Evolutionary conservation across 1,140 invertebrate species (phyloP).

Genomic region (Varroa destructor): DNA sequence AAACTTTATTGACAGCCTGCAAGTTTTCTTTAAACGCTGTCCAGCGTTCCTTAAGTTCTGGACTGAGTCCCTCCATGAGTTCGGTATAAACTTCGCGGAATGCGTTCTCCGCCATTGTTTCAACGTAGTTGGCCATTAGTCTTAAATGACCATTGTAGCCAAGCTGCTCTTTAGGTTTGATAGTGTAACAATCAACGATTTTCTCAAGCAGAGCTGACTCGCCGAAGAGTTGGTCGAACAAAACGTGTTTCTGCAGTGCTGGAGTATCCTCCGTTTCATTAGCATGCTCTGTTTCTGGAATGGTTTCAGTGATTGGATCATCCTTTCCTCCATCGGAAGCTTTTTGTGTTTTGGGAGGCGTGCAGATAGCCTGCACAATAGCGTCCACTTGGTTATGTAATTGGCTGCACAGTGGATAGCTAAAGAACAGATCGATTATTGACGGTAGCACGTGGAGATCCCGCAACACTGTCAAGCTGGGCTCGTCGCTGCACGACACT

Average conservation of each 20-base stretch:
- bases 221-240: constrained; percentile 9
- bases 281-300: background rate
- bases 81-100: background rate
- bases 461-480: constrained; percentile 8
- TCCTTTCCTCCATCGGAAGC: background rate
- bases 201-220: constrained; percentile 9
- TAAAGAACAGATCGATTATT: constrained; percentile 18
- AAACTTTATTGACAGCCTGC: constrained; percentile 3
- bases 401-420: constrained; percentile 17
- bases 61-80: constrained; percentile 21
- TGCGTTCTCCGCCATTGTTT: constrained; percentile 18
- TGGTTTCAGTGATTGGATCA: background rate
- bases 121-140: constrained; percentile 20
- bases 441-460: constrained; percentile 11
- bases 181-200: background rate
- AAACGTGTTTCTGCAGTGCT: background rate
- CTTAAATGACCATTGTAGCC: constrained; percentile 22
- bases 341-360: constrained; percentile 10
- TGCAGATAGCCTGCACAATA: constrained; percentile 19
- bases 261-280: background rate
- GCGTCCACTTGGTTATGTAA: constrained; percentile 24
- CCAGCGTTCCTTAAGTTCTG: constrained; percentile 11
- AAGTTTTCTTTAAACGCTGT: background rate
- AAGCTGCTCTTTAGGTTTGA: background rate
- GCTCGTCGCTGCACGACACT: constrained; percentile 22